Conservation (phyloP, 2,888 invertebrate species). For the Drosophila peninsularis region DNA sequence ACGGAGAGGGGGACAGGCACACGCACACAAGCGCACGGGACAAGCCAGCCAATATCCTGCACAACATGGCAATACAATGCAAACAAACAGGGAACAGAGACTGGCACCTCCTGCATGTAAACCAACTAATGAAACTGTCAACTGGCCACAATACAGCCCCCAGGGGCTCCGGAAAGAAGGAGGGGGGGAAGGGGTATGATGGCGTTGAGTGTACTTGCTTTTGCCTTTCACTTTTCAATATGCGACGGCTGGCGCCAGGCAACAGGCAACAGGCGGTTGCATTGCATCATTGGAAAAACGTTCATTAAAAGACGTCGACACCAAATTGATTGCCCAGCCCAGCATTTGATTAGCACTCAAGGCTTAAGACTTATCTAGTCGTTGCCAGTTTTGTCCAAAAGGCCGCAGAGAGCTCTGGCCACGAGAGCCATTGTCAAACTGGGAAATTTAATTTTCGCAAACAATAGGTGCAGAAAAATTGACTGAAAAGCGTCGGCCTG, state of each 20-base stretch:
- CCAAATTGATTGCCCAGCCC: constrained; percentile 65
- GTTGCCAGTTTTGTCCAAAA: constrained; percentile 28
- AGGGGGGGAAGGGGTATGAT: neutral
- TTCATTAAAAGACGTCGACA: constrained; percentile 68
- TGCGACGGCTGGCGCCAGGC: neutral
- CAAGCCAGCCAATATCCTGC: constrained; percentile 73
- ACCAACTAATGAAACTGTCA: constrained; percentile 80
- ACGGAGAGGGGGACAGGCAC: neutral
- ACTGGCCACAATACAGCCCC: constrained; percentile 66
- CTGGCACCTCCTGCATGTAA: constrained; percentile 58
- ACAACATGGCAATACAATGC: constrained; percentile 75
- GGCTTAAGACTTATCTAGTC: constrained; percentile 71
- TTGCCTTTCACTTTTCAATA: constrained; percentile 41
- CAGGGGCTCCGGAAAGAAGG: constrained; percentile 1
- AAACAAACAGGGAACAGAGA: constrained; percentile 64
- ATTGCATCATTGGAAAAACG: constrained; percentile 21
- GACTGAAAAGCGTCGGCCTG: constrained; percentile 27
- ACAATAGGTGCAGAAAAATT: constrained; percentile 45
- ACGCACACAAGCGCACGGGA: constrained; percentile 21
- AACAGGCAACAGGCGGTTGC: constrained; percentile 54
- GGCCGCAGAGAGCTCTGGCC: constrained; percentile 8
- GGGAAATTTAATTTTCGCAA: constrained; percentile 69
- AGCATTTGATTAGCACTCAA: constrained; percentile 67
- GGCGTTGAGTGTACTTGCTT: neutral
- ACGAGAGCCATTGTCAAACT: constrained; percentile 36